Conservation (phyloP, 2,797 vertebrate genomes). For the Tapera naevia region DNA sequence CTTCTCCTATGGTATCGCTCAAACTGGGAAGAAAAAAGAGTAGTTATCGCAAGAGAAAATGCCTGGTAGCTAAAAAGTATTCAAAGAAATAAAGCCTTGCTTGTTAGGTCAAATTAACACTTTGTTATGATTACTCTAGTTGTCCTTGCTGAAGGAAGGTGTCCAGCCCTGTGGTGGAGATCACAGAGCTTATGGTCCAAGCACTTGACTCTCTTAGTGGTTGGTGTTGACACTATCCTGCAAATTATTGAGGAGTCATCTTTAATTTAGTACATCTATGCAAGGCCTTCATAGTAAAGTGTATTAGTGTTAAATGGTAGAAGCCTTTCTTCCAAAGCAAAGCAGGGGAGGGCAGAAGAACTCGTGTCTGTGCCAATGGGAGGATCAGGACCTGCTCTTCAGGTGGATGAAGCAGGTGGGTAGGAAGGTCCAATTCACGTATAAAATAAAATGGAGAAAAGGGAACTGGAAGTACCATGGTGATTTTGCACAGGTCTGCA, state of each 20-base stretch:
- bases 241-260: not conserved
- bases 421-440: not conserved
- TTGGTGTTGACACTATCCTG: not conserved
- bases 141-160: not conserved
- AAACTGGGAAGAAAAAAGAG: not conserved
- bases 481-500: not conserved
- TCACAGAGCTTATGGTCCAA: not conserved
- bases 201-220: not conserved
- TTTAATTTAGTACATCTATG: not conserved
- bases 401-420: not conserved
- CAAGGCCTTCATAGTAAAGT: not conserved
- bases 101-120: not conserved
- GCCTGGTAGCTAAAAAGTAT: not conserved
- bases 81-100: not conserved
- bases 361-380: accelerated
- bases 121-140: not conserved
- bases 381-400: not conserved
- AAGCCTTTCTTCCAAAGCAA: not conserved
- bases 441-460: not conserved
- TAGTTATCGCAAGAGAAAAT: not conserved
- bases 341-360: not conserved
- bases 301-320: not conserved
- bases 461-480: not conserved
- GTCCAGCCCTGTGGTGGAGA: not conserved
- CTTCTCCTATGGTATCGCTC: not conserved